Base-by-base conservation (phyloP, 2,888 invertebrate species). In the Arctia plantaginis region DNA sequence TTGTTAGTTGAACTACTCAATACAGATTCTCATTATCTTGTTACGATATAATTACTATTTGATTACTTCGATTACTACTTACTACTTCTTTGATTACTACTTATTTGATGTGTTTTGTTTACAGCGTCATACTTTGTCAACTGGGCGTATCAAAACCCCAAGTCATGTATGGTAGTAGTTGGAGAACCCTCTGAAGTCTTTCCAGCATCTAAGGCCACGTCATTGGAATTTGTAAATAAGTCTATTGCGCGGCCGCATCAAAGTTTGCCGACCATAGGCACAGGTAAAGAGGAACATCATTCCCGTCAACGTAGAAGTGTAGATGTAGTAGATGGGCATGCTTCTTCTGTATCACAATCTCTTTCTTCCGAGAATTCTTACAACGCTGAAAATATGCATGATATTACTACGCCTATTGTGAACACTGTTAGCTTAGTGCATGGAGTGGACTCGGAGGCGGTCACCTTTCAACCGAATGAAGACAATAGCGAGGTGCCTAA, bases 131-230 rank as follows among this genome's bases (percentile, higher is more conserved):
- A 98, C 94, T 96, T 98, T 87, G 96, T 98, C 88, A 98, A 98
- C 94, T 98, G 98, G 97, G 97, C 98, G 93, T 98, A 98, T 96
- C 97, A 97, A 93, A 97, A 97, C 88, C 96, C 98, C 83, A 98
- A 97, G 92, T 97, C 98, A 77, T 98, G 98, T 96, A 97, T 98
- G 90, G 98, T 98, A 86, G 96, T 98, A 90, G 98, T 98, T 85
- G 98, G 97, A 86, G 98, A 98, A 91, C 97, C 97, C 88, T 95
- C 97, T 80, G 97, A 97, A 92, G 96, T 97, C 85, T 96, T 96
- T 79, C 95, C 96, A 82, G 97, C 97, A 77, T 97, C 97, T 75
- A 98, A 98, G 94, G 96, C 97, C 81, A 96, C 97, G 86, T 96
- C 97, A 83, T 95, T 97, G 81, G 97, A 97, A 89, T 93, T 97